These are phyloP conservation scores for Rhagoletis zephyria DNA, from an alignment of 1,140 invertebrate genomes.

Conservation along the genomic window DNA sequence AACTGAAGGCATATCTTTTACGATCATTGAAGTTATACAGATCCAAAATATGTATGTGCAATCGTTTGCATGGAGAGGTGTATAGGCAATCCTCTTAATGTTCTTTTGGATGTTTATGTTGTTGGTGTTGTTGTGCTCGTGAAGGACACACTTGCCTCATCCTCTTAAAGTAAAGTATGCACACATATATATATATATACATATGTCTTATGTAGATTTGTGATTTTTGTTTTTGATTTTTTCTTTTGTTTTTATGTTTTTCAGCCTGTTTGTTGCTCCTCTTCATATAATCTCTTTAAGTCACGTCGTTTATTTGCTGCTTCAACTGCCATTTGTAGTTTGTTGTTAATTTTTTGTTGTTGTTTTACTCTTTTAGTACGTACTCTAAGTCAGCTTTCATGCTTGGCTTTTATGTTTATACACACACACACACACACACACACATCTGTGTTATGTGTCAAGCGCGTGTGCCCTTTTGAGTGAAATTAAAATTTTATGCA, in stretches of 20 bases:
- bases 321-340: neutral
- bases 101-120: slow-evolving; percentile 2
- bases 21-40: slow-evolving; percentile 11
- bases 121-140: neutral
- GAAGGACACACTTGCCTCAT: slow-evolving; percentile 44
- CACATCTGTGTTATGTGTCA: neutral
- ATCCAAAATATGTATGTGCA: neutral
- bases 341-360: slow-evolving; percentile 51
- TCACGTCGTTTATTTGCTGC: slow-evolving; percentile 66
- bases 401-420: neutral
- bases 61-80: too few species aligned
- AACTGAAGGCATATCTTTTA: slow-evolving; percentile 23
- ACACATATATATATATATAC: neutral
- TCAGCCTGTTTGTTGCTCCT: slow-evolving; percentile 15
- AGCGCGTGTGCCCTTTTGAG: slow-evolving; percentile 14
- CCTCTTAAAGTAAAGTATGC: neutral
- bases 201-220: too few species aligned
- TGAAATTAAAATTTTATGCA: too few species aligned
- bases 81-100: slow-evolving; percentile 36
- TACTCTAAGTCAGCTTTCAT: neutral
- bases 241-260: neutral
- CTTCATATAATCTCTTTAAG: slow-evolving; percentile 64
- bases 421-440: neutral
- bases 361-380: slow-evolving; percentile 6
- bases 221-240: neutral